Conservation (phyloP, 2,888 invertebrate genomes). For the Lobophora halterata region DNA sequence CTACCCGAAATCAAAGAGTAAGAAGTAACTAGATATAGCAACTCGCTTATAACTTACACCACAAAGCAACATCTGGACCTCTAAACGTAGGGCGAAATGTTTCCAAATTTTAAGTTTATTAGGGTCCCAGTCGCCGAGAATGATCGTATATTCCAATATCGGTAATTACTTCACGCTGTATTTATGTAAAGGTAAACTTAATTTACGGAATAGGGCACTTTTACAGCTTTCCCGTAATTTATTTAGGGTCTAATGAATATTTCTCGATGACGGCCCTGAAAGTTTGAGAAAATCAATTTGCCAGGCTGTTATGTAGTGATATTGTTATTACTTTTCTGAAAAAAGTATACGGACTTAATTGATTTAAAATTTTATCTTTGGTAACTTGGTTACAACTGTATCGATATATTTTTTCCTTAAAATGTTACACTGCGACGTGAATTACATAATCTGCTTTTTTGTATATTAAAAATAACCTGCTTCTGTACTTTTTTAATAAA, state of each 20-base stretch:
- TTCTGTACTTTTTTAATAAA: too few species aligned
- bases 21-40: too few species aligned
- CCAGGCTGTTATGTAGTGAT: neutral
- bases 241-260: conserved; percentile 21
- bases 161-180: conserved; percentile 36
- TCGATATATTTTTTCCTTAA: too few species aligned
- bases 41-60: conserved; percentile 24
- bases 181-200: conserved; percentile 34
- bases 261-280: conserved; percentile 13
- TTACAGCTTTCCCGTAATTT: conserved; percentile 26
- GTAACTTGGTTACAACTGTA: too few species aligned
- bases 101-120: conserved; percentile 60
- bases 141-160: conserved; percentile 37
- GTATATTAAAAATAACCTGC: too few species aligned
- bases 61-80: conserved; percentile 47
- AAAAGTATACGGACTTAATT: too few species aligned
- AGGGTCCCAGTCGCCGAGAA: conserved; percentile 41
- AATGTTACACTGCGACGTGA: too few species aligned
- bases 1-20: too few species aligned
- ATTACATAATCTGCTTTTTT: too few species aligned
- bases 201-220: conserved; percentile 28
- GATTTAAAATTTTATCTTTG: too few species aligned
- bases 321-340: too few species aligned
- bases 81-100: conserved; percentile 52
- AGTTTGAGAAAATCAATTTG: conserved; percentile 4